Base-by-base conservation (phyloP, 2,888 invertebrate species). In the Trichogramma dendrolimi region DNA sequence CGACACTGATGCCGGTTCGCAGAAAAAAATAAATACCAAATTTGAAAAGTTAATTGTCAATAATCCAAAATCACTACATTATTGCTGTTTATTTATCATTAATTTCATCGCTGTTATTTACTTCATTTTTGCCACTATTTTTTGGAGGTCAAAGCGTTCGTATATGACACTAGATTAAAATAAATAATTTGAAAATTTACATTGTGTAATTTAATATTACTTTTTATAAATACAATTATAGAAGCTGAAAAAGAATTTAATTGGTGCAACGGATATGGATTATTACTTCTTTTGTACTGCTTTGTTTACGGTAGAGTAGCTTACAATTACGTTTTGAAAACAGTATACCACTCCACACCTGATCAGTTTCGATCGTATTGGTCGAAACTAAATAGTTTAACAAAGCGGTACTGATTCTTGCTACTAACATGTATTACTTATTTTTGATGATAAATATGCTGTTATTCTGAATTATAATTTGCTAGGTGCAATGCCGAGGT, bases 181-280 rank as follows among this genome's bases (percentile, higher is more conserved):
- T 3, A 27, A 40, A 40, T 59, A 51, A 43, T 27, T 27, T n/a
- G 3, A 6, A 48, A 6, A 11, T 48, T 48, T 48, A 14, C 7
- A 41, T 55, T 5, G 4, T 43, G 46, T 47, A 38, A 52, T 46
- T 44, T 54, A 50, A 58, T n/a, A 44, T 14, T 44, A 52, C 43
- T 5, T 43, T n/a, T 50, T 52, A 11, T 44, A 40, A 38, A 53
- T 49, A 11, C n/a, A 47, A 50, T 69, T 67, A 60, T 46, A 75
- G 74, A 63, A 27, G 56, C 8, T 1, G 38, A 71, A 8, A 66
- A 69, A 41, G 63, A 67, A 4, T 66, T 69, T 10, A 67, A 72
- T 10, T 77, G 75, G 71, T 91, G 91, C 72, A 75, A 83, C 56
- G 91, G 91, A 0, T 87, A 88, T 68, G 91, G 91, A 47, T 85